Evolutionary conservation across 2,888 invertebrate genomes (phyloP), one percentile per base, ranked within the genome.

Genomic region (Kryphioiulus occultus): DNA sequence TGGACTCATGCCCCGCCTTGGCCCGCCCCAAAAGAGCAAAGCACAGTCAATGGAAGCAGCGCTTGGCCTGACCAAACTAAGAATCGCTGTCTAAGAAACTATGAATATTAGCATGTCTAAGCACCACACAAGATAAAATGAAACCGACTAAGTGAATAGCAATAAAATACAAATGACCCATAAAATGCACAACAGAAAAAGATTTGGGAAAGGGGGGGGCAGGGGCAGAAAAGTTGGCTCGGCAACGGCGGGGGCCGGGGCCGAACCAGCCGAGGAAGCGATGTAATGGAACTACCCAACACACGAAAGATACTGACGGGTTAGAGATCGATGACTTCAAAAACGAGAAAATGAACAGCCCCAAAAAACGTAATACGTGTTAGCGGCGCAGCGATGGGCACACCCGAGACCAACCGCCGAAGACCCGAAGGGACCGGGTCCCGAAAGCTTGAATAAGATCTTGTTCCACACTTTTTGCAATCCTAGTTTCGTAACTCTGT

Each of bases 91-190:
- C 78, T 22, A 78, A 30, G 22, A 78, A 78, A 22, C 78, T 78
- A 78, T 78, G 78, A 30, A 78, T 78, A 78, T 78, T 30, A 78
- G 78, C 78, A 78, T 30, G 78, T 78, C 78, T 78, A 78, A 78
- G 78, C 78, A 78, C 78, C 78, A 78, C 78, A 78, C 78, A 78
- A 78, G 78, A 78, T 78, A 78, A 78, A 78, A 78, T 78, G 78
- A 78, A 78, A 78, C 78, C 78, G 78, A 78, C 78, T 78, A 78
- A 78, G 78, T 78, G 26, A 78, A 78, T 78, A 78, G 78, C 78
- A 78, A 78, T 78, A 78, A 78, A 78, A 78, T 78, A 78, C 78
- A 78, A 78, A 78, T 78, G 78, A 78, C 78, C 78, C 78, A 78
- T 78, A 78, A 78, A 78, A 78, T 30, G 78, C 78, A 78, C 78